phyloP scores from a whole-genome alignment of 2,113 vertebrate species.

The Petroica traversi region DNA sequence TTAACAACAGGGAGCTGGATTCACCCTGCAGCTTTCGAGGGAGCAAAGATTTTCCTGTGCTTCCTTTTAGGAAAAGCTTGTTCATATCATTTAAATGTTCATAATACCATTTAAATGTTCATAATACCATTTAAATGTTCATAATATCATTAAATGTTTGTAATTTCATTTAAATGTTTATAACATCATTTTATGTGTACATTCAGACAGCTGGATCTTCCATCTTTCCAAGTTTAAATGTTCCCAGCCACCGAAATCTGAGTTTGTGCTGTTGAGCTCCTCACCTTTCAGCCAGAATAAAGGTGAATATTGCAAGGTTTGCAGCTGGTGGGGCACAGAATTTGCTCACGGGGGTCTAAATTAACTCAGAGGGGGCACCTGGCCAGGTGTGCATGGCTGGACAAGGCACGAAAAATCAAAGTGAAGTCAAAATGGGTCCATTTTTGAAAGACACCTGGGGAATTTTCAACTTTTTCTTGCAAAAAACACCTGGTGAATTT shows the following conservation, averaged over 20 bases:
- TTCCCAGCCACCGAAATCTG: background rate
- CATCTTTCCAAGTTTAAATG: background rate
- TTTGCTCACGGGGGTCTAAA: background rate
- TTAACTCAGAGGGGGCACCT: background rate
- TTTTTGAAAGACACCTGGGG: background rate
- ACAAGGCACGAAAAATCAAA: background rate
- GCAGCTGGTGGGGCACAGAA: background rate
- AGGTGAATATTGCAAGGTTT: background rate
- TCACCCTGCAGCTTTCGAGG: background rate
- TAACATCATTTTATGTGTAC: background rate
- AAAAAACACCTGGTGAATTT: background rate
- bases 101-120: background rate
- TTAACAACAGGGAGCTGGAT: background rate
- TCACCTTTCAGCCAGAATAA: accelerated
- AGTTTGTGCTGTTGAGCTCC: background rate
- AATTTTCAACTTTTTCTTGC: background rate
- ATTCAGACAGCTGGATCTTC: background rate
- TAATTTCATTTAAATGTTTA: background rate
- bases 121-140: background rate
- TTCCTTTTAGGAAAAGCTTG: background rate
- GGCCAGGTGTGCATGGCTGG: background rate
- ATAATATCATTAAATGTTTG: background rate
- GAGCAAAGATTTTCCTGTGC: background rate
- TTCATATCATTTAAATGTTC: background rate
- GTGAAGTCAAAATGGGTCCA: accelerated